Conservation (phyloP, 2,888 invertebrate species). For the Agrotis clavis region DNA sequence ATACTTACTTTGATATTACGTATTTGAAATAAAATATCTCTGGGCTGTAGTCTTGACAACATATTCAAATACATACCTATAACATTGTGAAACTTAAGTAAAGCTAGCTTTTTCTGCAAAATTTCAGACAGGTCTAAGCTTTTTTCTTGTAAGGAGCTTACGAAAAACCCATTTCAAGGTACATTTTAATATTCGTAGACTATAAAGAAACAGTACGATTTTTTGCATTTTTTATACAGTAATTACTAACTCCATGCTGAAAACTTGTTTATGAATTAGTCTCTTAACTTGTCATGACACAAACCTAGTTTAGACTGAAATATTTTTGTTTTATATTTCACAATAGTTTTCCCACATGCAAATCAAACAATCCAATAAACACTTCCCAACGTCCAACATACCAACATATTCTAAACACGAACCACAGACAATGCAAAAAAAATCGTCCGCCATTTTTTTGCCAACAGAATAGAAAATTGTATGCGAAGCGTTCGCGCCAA, state of each 20-base stretch:
- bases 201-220: conserved; percentile 3
- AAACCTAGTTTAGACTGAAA: not conserved
- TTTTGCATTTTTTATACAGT: conserved; percentile 11
- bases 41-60: not conserved
- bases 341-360: conserved; percentile 12
- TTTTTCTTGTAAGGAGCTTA: conserved; percentile 50
- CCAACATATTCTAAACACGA: conserved; percentile 52
- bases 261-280: not conserved
- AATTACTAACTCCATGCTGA: not conserved
- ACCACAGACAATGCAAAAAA: conserved; percentile 54
- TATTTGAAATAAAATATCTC: not conserved
- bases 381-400: conserved; percentile 18
- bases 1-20: not conserved
- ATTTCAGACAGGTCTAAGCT: conserved; percentile 31
- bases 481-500: conserved; percentile 47
- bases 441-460: conserved; percentile 34
- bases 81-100: conserved; percentile 3
- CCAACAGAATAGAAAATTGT: conserved; percentile 56
- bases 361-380: conserved; percentile 47
- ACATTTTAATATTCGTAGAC: conserved; percentile 31
- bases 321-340: not conserved
- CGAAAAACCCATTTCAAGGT: conserved; percentile 28
- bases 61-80: conserved; percentile 33
- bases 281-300: not conserved
- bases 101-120: conserved; percentile 28